Base-by-base conservation (phyloP, 2,797 vertebrate species). In the Galagoides demidoff region DNA sequence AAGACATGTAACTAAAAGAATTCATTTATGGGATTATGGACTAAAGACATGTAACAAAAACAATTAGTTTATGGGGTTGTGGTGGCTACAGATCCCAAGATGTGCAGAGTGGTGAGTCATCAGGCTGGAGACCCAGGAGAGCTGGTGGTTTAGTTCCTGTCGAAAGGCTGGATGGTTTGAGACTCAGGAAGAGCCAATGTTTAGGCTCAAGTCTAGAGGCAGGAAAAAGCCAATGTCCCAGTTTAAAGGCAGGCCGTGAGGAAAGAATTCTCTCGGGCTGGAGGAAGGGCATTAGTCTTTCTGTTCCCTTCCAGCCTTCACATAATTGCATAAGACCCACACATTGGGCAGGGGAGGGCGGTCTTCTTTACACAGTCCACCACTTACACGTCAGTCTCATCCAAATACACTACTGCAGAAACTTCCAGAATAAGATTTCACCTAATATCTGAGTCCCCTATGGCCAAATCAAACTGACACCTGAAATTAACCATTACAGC, bases 261-360 rank as follows among this genome's bases (percentile, higher is more conserved):
- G 5, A 89, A 57, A 82, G 6, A 71, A 93, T 89, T 89, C 23
- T 85, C 4, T 89, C 55, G 85, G 27, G 27, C 3, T 78, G 10
- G n/a, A n/a, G 49, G 31, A 14, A 76, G 1, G 23, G 29, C n/a
- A 25, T 85, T 16, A n/a, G n/a, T 13, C 3, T 78, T 81, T 89
- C 52, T 22, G 22, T 71, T 92, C 64, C 73, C 23, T 73, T 89
- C 8, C 64, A 3, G 7, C 31, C 45, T 95, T 93, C 45, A 71
- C 0, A 6, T 64, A 61, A 59, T 19, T 85, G 19, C 9, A 68
- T 68, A 14, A 93, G 27, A 12, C 22, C 39, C 10, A 29, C 9
- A 79, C 6, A 22, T 10, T 70, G 39, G 31, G 7, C 2, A 13
- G 0, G 34, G 22, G 2, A 17, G 0, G 34, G 23, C 10, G 87